phyloP scores from a whole-genome alignment of 2,113 vertebrate species.

The Rutilus rutilus region DNA sequence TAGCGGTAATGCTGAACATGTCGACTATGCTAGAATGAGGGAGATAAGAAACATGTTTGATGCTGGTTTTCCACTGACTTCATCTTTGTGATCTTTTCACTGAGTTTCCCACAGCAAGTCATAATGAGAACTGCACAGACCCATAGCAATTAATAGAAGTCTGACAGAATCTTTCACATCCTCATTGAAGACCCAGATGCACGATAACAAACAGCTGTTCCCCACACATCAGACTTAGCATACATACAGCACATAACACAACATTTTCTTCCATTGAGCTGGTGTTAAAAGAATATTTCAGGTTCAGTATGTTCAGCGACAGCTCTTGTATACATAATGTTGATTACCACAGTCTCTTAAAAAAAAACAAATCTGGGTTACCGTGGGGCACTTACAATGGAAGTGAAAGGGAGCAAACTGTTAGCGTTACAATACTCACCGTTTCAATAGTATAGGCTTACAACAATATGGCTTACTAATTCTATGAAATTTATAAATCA shows the following conservation, averaged over 20 bases:
- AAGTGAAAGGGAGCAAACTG: too few species aligned
- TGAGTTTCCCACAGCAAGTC: constrained; percentile 20
- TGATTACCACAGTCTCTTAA: not conserved
- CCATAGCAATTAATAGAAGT: not conserved
- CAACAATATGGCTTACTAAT: too few species aligned
- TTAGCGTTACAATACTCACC: too few species aligned
- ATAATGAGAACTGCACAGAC: not conserved
- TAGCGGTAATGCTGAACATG: not conserved
- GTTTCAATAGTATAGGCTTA: too few species aligned
- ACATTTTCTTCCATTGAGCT: not conserved
- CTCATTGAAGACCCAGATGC: constrained; percentile 8
- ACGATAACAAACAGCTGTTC: constrained; percentile 21
- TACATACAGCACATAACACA: not conserved
- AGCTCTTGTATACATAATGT: not conserved
- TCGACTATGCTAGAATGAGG: not conserved
- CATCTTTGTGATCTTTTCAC: not conserved
- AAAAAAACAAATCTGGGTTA: too few species aligned
- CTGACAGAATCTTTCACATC: constrained; percentile 6
- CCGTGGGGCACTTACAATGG: too few species aligned
- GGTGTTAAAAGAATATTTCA: not conserved
- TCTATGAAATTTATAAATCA: too few species aligned
- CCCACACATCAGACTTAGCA: not conserved
- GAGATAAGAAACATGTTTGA: not conserved
- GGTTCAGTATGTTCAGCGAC: not conserved
- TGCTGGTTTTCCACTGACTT: constrained; percentile 27